Percentiles rank a stretch among this genome's conserved stretches.
phyloP scores from a whole-genome alignment of 2,888 invertebrate genomes.

The Clusia tigrina region DNA sequence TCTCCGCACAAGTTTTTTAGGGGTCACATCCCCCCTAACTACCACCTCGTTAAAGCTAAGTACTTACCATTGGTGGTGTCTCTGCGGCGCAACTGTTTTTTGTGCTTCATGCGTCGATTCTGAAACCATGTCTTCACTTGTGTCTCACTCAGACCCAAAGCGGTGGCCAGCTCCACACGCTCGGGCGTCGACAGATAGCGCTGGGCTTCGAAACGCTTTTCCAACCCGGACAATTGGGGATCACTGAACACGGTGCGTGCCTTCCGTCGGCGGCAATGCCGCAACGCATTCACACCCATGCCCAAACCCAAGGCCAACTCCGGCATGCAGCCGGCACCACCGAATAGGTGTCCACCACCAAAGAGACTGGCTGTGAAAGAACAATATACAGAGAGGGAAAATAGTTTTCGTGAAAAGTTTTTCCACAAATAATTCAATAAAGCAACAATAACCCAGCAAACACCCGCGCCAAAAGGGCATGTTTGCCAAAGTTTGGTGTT shows the following conservation, averaged over 20 bases:
- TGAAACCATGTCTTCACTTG: slow-evolving; percentile 99
- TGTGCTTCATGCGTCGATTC: slow-evolving; percentile 96
- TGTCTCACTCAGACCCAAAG: slow-evolving; percentile 92
- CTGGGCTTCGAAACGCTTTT: slow-evolving; percentile 94
- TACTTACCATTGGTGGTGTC: slow-evolving; percentile 63
- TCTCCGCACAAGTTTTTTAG: no score
- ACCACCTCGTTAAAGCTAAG: no score
- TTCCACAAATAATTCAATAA: slow-evolving; percentile 2
- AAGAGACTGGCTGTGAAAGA: slow-evolving; percentile 57
- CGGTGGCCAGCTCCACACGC: slow-evolving; percentile 91
- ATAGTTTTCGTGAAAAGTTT: slow-evolving; percentile 18
- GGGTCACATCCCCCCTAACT: not conserved
- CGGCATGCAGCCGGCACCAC: slow-evolving; percentile 59
- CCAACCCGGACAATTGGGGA: slow-evolving; percentile 84
- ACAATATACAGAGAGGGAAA: no score
- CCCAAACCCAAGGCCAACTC: slow-evolving; percentile 63
- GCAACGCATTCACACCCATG: slow-evolving; percentile 72
- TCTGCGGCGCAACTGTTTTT: slow-evolving; percentile 77
- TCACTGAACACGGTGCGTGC: slow-evolving; percentile 93
- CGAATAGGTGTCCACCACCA: slow-evolving; percentile 62
- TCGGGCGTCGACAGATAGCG: slow-evolving; percentile 94
- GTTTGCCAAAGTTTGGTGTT: slow-evolving; percentile 46
- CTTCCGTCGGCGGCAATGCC: slow-evolving; percentile 94
- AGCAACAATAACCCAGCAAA: no score
- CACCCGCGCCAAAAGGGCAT: not conserved